These are phyloP conservation scores for Philereme vetulata DNA, from an alignment of 2,888 invertebrate species.

Conservation along the genomic window DNA sequence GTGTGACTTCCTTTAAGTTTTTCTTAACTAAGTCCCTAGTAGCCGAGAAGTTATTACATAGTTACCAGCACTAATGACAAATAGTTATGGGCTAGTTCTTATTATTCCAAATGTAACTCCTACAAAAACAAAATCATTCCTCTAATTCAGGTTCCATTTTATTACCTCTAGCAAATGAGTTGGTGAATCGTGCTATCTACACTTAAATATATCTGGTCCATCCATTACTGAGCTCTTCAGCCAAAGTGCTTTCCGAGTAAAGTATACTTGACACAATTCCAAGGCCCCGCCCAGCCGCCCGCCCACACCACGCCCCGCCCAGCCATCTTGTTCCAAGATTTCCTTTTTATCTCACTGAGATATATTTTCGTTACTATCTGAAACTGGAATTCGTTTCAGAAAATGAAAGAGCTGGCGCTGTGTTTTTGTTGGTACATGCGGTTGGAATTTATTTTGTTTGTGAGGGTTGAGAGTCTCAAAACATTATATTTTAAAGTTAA, in stretches of 20 bases:
- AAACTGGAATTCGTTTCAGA: constrained; percentile 42
- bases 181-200: constrained; percentile 27
- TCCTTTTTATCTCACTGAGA: constrained; percentile 45
- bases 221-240: constrained; percentile 50
- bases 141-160: constrained; percentile 30
- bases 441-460: constrained; percentile 23
- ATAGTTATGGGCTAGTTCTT: no score
- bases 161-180: constrained; percentile 37
- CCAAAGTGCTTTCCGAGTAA: constrained; percentile 52
- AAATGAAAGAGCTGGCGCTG: constrained; percentile 28
- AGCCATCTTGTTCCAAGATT: constrained; percentile 39
- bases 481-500: no score
- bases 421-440: constrained; percentile 12
- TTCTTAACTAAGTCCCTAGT: no score
- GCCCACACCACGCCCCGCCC: constrained; percentile 53
- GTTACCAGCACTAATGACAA: no score
- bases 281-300: constrained; percentile 58
- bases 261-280: constrained; percentile 68
- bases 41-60: no score
- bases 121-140: constrained; percentile 15
- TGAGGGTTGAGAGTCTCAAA: constrained; percentile 4
- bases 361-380: constrained; percentile 53
- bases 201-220: constrained; percentile 36
- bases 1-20: no score
- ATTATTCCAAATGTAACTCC: neutral